Percentiles rank a stretch among this genome's conserved stretches.
These are phyloP conservation scores for Eurytoma adleriae DNA, from an alignment of 2,888 invertebrate genomes.

Conservation along the genomic window DNA sequence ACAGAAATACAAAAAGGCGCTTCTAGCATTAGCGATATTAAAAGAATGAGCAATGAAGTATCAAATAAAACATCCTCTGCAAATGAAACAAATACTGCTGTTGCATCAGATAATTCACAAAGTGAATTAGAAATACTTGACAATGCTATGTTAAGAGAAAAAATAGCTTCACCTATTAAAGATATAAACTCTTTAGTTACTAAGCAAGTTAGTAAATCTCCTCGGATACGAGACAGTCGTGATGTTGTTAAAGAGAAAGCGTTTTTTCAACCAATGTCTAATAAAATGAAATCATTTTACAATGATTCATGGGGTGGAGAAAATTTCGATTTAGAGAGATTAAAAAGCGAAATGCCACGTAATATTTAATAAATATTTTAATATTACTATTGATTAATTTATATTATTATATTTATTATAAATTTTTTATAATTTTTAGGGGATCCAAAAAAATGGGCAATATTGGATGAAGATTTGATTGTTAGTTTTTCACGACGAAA, in stretches of 20 bases:
- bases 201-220: slow-evolving; percentile 7
- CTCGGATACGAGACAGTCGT: background rate
- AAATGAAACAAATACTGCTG: slow-evolving; percentile 21
- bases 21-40: slow-evolving; percentile 64
- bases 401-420: slow-evolving; percentile 14
- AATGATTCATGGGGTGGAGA: slow-evolving; percentile 83
- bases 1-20: slow-evolving; percentile 62
- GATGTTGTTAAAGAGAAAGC: slow-evolving; percentile 42
- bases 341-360: slow-evolving; percentile 83
- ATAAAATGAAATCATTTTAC: slow-evolving; percentile 82
- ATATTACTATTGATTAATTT: slow-evolving; percentile 13
- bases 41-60: slow-evolving; percentile 52
- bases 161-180: background rate
- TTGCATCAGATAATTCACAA: background rate
- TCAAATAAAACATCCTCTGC: background rate
- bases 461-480: slow-evolving; percentile 66
- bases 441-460: slow-evolving; percentile 69
- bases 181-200: slow-evolving; percentile 14
- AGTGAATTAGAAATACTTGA: background rate
- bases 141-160: background rate
- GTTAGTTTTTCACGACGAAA: slow-evolving; percentile 39
- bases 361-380: slow-evolving; percentile 63
- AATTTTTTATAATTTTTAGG: slow-evolving; percentile 60
- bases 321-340: slow-evolving; percentile 79
- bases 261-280: slow-evolving; percentile 66